Conservation (phyloP, 2,888 invertebrate species). For the Troglohyphantes excavatus region DNA sequence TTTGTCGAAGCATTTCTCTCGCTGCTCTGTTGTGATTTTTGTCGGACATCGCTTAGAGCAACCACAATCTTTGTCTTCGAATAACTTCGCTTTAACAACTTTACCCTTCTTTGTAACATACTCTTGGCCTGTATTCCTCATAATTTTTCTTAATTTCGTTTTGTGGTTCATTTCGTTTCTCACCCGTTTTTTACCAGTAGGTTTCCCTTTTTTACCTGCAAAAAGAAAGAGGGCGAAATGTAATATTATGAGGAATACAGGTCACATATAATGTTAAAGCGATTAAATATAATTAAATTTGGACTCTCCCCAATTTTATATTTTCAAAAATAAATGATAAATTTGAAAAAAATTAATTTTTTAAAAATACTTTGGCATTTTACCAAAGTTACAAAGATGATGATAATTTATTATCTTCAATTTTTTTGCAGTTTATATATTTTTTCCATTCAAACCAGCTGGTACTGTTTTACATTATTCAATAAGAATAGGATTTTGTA, state of each 20-base stretch:
- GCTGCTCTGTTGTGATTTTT: slow-evolving; percentile 60
- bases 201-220: slow-evolving; percentile 76
- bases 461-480: no score
- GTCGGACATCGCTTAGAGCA: slow-evolving; percentile 62
- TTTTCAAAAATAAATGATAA: no score
- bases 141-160: slow-evolving; percentile 70
- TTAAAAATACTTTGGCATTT: no score
- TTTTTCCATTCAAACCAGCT: no score
- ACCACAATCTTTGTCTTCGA: slow-evolving; percentile 73
- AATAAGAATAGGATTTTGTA: no score
- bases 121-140: slow-evolving; percentile 73
- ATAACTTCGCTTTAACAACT: slow-evolving; percentile 65
- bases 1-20: slow-evolving; percentile 68
- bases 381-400: no score
- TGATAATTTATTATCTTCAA: no score
- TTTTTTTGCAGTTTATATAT: no score
- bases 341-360: no score
- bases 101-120: slow-evolving; percentile 72
- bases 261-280: slow-evolving; percentile 26
- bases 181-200: slow-evolving; percentile 75
- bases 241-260: slow-evolving; percentile 60
- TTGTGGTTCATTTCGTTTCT: slow-evolving; percentile 78
- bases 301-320: background rate
- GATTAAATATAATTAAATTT: slow-evolving; percentile 10
- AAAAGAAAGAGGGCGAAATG: slow-evolving; percentile 66